phyloP scores from a whole-genome alignment of 2,797 vertebrate genomes.

The Pterois miles region DNA sequence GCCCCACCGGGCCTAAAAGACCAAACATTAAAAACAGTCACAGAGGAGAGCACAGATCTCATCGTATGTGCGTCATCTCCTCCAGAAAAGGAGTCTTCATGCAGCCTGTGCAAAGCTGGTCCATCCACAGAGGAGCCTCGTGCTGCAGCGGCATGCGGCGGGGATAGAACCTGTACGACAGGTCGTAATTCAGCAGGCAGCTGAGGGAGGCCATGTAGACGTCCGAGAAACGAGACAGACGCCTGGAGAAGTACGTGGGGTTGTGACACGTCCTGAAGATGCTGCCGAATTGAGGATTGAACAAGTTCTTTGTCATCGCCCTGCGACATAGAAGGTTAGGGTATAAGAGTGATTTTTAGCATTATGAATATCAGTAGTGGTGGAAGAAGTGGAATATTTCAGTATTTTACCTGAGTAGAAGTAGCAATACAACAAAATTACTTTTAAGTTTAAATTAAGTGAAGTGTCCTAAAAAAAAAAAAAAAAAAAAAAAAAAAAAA shows the following conservation, averaged over 20 bases:
- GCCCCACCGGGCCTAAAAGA: conserved; percentile 32
- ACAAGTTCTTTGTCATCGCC: conserved; percentile 87
- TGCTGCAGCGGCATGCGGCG: conserved; percentile 89
- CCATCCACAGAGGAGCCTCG: conserved; percentile 90
- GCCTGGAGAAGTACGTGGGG: conserved; percentile 89
- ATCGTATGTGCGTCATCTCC: conserved; percentile 88
- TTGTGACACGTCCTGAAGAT: conserved; percentile 90
- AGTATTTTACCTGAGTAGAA: background rate
- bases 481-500: background rate
- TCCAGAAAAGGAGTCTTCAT: conserved; percentile 87
- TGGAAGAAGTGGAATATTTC: background rate
- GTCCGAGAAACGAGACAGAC: conserved; percentile 88
- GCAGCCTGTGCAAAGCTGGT: conserved; percentile 90
- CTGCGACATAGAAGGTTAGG: conserved; percentile 54
- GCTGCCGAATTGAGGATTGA: conserved; percentile 90
- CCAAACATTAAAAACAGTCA: conserved; percentile 39
- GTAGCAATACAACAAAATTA: background rate
- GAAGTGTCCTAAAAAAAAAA: background rate
- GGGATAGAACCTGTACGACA: conserved; percentile 85
- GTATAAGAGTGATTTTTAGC: background rate
- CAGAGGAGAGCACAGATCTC: conserved; percentile 45
- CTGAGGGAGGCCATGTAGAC: conserved; percentile 89
- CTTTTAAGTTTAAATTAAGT: no score
- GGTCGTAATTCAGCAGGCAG: conserved; percentile 88
- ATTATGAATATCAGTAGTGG: background rate